Evolutionary conservation across 2,797 vertebrate species (phyloP), one percentile per base, ranked within the genome.

Genomic region (Peromyscus nudipes): DNA sequence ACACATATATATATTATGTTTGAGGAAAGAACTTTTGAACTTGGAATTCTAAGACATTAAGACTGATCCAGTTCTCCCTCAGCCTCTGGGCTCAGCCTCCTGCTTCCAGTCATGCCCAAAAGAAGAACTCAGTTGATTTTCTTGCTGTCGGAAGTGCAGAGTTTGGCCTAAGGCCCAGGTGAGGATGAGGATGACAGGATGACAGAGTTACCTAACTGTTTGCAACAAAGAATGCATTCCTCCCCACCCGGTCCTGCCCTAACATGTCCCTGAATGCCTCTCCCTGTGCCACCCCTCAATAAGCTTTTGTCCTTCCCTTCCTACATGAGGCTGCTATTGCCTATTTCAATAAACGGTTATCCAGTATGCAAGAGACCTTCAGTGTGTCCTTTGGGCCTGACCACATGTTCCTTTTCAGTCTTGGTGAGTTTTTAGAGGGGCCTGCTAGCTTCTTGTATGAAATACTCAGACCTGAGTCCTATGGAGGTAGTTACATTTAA

Each of bases 101-200:
- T 95, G 73, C 92, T 37, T 97, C 89, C 25, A 60, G 92, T 91
- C 81, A 82, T 85, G 87, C 76, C 65, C 96, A 75, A 80, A 34
- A 94, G 62, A 97, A 96, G n/a, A 62, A 75, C 34, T 95, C 76
- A 64, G 49, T 46, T 31, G 93, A 55, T 92, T 96, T 96, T 97
- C 85, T 96, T 93, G 83, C 23, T 94, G 69, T 90, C 0, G 6
- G 80, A 96, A 93, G 71, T 97, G 89, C 87, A 94, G 52, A 90
- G 93, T 96, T 96, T 97, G 92, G 95, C 95, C 43, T 46, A 84
- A 85, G 40, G 89, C 95, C 90, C 52, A 8, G 65, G 64, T 94
- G 92, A 97, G 94, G 96, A 96, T 96, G 94, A 96, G 80, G 89
- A 95, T 97, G 95, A 97, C 92, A 97, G 93, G 95, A 98, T 96